Evolutionary conservation across 2,113 vertebrate genomes (phyloP).

Genomic region (Collichthys lucidus): DNA sequence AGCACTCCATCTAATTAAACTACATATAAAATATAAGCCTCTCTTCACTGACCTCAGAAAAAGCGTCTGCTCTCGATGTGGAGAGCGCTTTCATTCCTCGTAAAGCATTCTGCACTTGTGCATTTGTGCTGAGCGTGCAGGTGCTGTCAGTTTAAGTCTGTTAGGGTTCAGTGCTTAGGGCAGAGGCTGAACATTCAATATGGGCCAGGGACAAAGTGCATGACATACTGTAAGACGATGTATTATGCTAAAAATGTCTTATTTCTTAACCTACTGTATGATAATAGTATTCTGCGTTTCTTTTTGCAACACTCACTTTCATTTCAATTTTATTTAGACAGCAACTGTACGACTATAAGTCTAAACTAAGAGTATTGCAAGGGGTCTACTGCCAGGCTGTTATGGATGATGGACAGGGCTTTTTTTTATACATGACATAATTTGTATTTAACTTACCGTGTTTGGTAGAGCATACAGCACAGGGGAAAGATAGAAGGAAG

Average conservation of each 20-base stretch:
- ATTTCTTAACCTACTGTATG: neutral
- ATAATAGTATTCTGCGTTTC: neutral
- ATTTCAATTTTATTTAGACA: no score
- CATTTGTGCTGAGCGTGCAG: conserved; percentile 46
- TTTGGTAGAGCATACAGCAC: no score
- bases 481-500: no score
- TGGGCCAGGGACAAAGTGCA: neutral
- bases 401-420: no score
- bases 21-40: neutral
- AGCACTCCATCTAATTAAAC: neutral
- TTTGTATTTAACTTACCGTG: no score
- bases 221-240: neutral
- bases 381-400: no score
- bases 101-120: conserved; percentile 25
- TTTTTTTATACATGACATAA: no score
- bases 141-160: conserved; percentile 17
- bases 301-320: no score
- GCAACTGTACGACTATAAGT: no score
- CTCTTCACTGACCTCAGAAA: neutral
- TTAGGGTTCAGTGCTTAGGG: neutral
- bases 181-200: conserved; percentile 9
- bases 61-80: neutral
- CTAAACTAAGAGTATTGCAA: no score
- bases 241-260: neutral
- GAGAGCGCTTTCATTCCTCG: neutral